phyloP scores from a whole-genome alignment of 2,888 invertebrate species.

The Leptinotarsa rubiginosa region DNA sequence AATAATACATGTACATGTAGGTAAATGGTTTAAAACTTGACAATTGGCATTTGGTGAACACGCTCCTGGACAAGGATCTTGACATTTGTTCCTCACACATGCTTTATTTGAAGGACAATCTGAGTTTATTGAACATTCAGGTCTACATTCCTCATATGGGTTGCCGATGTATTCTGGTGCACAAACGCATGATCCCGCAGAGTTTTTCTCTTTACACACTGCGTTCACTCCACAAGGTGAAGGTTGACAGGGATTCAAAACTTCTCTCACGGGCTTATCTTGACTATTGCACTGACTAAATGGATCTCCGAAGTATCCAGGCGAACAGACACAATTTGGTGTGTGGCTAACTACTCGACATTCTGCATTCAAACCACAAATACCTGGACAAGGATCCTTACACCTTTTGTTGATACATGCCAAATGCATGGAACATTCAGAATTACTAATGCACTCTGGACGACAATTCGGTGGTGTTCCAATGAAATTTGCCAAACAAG shows the following conservation, averaged over 20 bases:
- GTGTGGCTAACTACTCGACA: slow-evolving; percentile 71
- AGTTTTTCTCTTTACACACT: slow-evolving; percentile 72
- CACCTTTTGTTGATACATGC: slow-evolving; percentile 82
- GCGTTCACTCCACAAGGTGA: slow-evolving; percentile 77
- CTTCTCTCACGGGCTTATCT: slow-evolving; percentile 54
- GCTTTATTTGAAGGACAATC: slow-evolving; percentile 80
- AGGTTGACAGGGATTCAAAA: slow-evolving; percentile 73
- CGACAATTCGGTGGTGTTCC: slow-evolving; percentile 85
- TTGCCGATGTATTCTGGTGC: slow-evolving; percentile 74
- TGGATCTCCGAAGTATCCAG: slow-evolving; percentile 71
- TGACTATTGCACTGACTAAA: slow-evolving; percentile 67
- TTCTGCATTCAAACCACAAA: slow-evolving; percentile 69
- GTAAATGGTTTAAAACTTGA: slow-evolving; percentile 81
- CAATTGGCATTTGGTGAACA: slow-evolving; percentile 80
- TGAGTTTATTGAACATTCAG: slow-evolving; percentile 78
- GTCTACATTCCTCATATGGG: slow-evolving; percentile 80
- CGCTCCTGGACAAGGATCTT: slow-evolving; percentile 79
- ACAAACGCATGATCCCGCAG: slow-evolving; percentile 76
- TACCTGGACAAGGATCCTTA: slow-evolving; percentile 74
- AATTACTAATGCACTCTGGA: slow-evolving; percentile 83
- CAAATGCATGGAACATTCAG: slow-evolving; percentile 76
- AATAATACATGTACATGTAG: slow-evolving; percentile 77
- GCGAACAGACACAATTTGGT: slow-evolving; percentile 71
- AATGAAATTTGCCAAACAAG: slow-evolving; percentile 77
- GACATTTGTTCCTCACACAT: slow-evolving; percentile 78